phyloP scores from a whole-genome alignment of 2,797 vertebrate genomes.

The Phrynocephalus forsythii region DNA sequence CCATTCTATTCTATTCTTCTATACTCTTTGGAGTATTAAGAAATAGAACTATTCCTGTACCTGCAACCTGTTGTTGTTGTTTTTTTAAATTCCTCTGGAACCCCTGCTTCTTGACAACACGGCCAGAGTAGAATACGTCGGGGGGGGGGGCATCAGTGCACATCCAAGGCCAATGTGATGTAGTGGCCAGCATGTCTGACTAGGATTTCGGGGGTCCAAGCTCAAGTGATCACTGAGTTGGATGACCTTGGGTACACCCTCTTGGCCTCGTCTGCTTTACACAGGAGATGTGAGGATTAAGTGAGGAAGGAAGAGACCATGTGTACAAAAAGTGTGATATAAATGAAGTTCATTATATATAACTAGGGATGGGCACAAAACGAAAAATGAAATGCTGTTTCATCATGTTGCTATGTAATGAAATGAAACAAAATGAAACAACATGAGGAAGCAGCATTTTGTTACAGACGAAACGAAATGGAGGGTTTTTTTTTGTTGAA shows the following conservation, averaged over 20 bases:
- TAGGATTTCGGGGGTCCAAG: background rate
- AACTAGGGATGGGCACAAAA: too few relatives aligned
- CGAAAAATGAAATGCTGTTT: too few relatives aligned
- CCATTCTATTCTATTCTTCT: too few relatives aligned
- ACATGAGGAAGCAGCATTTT: too few relatives aligned
- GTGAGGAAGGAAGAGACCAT: too few relatives aligned
- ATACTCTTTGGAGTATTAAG: background rate
- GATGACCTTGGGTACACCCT: background rate
- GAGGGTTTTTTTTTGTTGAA: too few relatives aligned
- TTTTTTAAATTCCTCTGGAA: background rate
- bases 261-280: background rate
- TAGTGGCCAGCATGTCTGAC: background rate
- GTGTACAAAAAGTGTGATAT: background rate
- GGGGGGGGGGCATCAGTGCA: background rate
- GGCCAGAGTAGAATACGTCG: background rate
- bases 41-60: background rate
- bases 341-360: background rate
- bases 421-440: too few relatives aligned
- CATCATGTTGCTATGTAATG: too few relatives aligned
- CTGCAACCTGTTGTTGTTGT: background rate
- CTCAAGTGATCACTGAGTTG: background rate
- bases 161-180: background rate
- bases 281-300: too few relatives aligned
- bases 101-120: background rate
- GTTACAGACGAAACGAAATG: too few relatives aligned